A percentile compares a stretch with the other conserved stretches of the same genome.
phyloP scores from a whole-genome alignment of 1,140 invertebrate species.

The Plutomurus gul region DNA sequence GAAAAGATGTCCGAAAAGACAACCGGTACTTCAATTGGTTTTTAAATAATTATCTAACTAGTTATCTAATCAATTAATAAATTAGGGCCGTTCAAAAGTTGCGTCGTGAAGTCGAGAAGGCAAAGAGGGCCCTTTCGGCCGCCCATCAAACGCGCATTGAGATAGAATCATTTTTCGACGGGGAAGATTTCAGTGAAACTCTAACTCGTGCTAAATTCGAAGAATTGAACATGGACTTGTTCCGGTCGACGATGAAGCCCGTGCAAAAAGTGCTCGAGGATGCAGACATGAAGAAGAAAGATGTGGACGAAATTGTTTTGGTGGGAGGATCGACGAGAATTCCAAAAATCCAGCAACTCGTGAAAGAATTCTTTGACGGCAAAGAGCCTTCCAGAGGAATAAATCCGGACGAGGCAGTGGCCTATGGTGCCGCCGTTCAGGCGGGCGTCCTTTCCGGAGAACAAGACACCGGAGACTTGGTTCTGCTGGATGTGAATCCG shows the following conservation, averaged over 20 bases:
- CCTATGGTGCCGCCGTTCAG: constrained; percentile 98
- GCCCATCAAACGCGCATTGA: constrained; percentile 97
- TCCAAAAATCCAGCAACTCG: constrained; percentile 97
- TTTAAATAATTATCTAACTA: background rate
- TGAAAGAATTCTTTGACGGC: constrained; percentile 98
- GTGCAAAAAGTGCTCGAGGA: constrained; percentile 98
- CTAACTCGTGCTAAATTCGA: constrained; percentile 99
- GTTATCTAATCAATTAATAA: no score
- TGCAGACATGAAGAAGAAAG: constrained; percentile 97
- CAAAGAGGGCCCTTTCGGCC: constrained; percentile 92
- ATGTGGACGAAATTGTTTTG: constrained; percentile 97
- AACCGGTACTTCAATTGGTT: constrained; percentile 28
- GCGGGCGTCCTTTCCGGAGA: constrained; percentile 68
- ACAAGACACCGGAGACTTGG: constrained; percentile 95
- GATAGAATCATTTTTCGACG: constrained; percentile 99
- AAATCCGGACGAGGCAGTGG: constrained; percentile 97
- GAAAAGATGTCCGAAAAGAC: constrained; percentile 94
- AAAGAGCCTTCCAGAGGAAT: constrained; percentile 95
- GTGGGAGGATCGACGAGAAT: constrained; percentile 99
- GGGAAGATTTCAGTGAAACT: no score
- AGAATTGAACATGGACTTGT: constrained; percentile 87
- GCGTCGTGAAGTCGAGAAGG: constrained; percentile 95
- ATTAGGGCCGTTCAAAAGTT: constrained; percentile 91
- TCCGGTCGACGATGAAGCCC: constrained; percentile 92
- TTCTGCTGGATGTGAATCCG: constrained; percentile 96